Conservation (phyloP, 2,113 vertebrate genomes). For the Motacilla tschutschensis region DNA sequence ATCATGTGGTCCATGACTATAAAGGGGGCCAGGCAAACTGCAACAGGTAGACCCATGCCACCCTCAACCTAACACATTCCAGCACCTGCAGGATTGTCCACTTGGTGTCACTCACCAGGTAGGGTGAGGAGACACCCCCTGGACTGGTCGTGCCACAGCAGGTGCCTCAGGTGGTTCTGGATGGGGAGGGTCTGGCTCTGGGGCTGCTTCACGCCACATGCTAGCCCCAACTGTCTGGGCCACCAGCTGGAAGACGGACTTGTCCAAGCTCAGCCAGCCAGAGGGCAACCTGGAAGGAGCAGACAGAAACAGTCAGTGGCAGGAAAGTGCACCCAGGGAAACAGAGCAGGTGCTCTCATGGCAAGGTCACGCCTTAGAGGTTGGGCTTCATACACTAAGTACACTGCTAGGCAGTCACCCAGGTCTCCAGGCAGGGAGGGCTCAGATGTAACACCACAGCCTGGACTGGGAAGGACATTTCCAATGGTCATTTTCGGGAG, state of each 20-base stretch:
- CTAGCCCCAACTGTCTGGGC: slow-evolving; percentile 82
- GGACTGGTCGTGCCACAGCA: not conserved
- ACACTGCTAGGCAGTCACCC: not conserved
- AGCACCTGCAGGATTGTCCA: not conserved
- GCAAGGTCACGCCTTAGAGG: not conserved
- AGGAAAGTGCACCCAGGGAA: fast-evolving
- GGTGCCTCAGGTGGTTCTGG: slow-evolving; percentile 1
- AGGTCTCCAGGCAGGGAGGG: fast-evolving
- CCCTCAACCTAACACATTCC: not conserved
- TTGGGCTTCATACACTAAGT: not conserved
- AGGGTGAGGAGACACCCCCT: slow-evolving; percentile 8
- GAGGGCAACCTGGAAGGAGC: slow-evolving; percentile 82
- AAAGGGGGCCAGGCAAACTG: not conserved
- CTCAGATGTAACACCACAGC: not conserved
- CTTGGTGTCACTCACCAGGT: slow-evolving; percentile 56
- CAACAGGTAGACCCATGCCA: not conserved
- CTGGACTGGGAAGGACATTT: not conserved
- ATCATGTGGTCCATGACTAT: fast-evolving
- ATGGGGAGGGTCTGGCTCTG: not conserved
- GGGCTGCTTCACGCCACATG: slow-evolving; percentile 73
- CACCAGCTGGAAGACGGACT: slow-evolving; percentile 85
- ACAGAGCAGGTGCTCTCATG: fast-evolving
- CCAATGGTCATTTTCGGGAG: not conserved
- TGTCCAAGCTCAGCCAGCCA: slow-evolving; percentile 89
- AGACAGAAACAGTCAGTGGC: not conserved